Percentiles rank a stretch among this genome's conserved stretches.
Conservation (phyloP, 2,797 vertebrate genomes). For the Emydoidea blandingii region DNA sequence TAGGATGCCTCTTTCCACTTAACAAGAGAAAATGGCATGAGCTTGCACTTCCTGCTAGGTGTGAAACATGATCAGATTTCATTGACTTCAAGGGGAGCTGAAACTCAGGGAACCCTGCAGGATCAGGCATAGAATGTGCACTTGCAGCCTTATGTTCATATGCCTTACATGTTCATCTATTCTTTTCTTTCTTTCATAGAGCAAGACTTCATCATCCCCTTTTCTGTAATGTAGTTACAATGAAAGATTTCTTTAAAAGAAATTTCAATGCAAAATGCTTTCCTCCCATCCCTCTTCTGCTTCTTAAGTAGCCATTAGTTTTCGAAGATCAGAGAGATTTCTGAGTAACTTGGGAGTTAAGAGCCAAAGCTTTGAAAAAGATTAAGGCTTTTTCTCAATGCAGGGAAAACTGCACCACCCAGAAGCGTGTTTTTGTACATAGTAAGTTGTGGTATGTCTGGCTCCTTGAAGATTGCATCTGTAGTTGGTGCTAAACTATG, state of each 20-base stretch:
- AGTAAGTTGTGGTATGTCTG: background rate
- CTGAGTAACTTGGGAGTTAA: conserved; percentile 10
- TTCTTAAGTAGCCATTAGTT: background rate
- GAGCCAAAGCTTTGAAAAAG: background rate
- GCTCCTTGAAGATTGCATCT: background rate
- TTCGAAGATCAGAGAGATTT: background rate
- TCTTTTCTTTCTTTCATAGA: background rate
- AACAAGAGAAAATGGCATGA: no score
- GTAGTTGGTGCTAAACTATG: background rate
- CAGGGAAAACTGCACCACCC: background rate
- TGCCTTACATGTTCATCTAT: background rate
- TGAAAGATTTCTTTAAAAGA: background rate
- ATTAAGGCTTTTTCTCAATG: background rate
- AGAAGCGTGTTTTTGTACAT: background rate
- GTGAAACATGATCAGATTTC: background rate
- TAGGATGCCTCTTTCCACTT: background rate
- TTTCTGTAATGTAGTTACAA: conserved; percentile 16
- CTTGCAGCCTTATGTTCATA: background rate
- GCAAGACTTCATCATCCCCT: background rate
- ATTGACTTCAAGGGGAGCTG: background rate
- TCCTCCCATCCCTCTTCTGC: background rate
- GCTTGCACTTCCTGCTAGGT: background rate
- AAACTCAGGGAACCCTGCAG: background rate
- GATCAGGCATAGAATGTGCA: background rate
- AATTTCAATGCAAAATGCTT: background rate